phyloP scores from a whole-genome alignment of 2,888 invertebrate species.

The Cotesia congregata region DNA sequence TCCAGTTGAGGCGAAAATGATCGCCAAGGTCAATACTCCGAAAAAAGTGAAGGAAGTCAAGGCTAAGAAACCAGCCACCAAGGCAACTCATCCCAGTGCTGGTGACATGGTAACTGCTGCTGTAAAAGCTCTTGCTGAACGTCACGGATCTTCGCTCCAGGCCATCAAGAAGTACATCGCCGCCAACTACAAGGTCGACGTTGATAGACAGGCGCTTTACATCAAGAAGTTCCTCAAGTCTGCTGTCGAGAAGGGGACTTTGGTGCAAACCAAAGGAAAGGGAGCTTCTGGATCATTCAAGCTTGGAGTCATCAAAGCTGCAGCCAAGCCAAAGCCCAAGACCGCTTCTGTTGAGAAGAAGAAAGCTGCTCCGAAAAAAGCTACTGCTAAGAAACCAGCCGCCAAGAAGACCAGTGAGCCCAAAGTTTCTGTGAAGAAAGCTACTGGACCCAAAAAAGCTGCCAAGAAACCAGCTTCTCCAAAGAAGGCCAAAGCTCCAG shows the following conservation, averaged over 20 bases:
- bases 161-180: slow-evolving; percentile 78
- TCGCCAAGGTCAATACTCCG: slow-evolving; percentile 7
- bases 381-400: slow-evolving; percentile 38
- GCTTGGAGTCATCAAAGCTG: slow-evolving; percentile 72
- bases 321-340: slow-evolving; percentile 52
- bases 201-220: slow-evolving; percentile 73
- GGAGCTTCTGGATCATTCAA: slow-evolving; percentile 73
- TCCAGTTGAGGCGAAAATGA: neutral
- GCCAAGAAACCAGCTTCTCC: slow-evolving; percentile 61
- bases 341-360: slow-evolving; percentile 58
- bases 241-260: slow-evolving; percentile 72
- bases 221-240: slow-evolving; percentile 75
- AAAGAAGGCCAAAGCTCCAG: slow-evolving; percentile 46
- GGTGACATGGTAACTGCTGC: slow-evolving; percentile 75
- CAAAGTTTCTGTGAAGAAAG: neutral
- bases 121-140: slow-evolving; percentile 72
- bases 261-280: slow-evolving; percentile 74
- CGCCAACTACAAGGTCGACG: slow-evolving; percentile 75
- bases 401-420: neutral
- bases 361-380: slow-evolving; percentile 55
- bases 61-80: neutral
- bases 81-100: slow-evolving; percentile 70
- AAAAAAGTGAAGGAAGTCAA: slow-evolving; percentile 11
- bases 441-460: slow-evolving; percentile 38
- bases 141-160: slow-evolving; percentile 74